Percentiles rank a stretch among this genome's conserved stretches.
These are phyloP conservation scores for Pipistrellus nathusii DNA, from an alignment of 2,797 vertebrate species.

Conservation along the genomic window DNA sequence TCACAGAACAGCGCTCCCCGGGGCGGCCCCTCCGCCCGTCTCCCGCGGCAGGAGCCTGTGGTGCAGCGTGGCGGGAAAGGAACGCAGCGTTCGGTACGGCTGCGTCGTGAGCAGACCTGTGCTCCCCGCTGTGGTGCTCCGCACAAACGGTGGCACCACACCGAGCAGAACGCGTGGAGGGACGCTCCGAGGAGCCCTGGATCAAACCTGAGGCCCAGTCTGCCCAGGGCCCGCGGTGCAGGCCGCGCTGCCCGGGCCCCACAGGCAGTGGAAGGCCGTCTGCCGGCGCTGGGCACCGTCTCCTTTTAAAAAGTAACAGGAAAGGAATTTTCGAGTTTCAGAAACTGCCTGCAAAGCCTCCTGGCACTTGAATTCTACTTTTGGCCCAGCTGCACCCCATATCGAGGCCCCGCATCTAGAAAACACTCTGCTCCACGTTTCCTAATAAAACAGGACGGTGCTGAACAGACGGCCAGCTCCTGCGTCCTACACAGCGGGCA, in stretches of 20 bases:
- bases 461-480: background rate
- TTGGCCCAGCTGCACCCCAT: background rate
- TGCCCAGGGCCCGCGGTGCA: fast-evolving
- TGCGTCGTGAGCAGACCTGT: fast-evolving
- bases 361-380: background rate
- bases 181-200: background rate
- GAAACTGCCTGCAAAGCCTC: background rate
- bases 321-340: background rate
- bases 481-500: fast-evolving
- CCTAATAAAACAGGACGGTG: background rate
- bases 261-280: background rate
- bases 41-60: fast-evolving
- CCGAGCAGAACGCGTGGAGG: background rate
- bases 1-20: background rate
- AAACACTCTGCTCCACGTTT: background rate
- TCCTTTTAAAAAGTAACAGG: no score
- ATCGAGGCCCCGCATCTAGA: background rate
- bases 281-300: background rate
- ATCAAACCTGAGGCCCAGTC: fast-evolving
- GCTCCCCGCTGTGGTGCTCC: background rate
- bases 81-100: background rate
- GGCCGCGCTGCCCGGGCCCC: background rate
- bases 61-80: background rate
- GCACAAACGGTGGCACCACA: background rate
- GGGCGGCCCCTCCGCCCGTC: fast-evolving